Conservation (phyloP, 1,140 invertebrate genomes). For the Sipha flava region DNA sequence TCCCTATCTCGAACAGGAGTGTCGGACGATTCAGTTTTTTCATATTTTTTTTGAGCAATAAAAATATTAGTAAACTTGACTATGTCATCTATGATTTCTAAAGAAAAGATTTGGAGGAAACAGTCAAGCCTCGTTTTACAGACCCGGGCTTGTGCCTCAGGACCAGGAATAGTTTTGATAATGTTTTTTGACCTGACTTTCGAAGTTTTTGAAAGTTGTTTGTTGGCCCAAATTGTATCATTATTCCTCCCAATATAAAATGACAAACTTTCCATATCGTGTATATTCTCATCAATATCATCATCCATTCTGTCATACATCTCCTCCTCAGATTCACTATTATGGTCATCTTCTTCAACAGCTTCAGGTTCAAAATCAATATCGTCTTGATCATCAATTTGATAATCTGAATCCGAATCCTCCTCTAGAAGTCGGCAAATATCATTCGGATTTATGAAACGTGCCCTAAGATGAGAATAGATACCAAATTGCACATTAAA, state of each 20-base stretch:
- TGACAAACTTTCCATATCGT: background rate
- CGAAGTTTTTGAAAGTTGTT: background rate
- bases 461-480: background rate
- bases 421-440: background rate
- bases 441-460: background rate
- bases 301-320: background rate
- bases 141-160: background rate
- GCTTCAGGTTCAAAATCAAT: background rate
- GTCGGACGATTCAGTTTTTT: background rate
- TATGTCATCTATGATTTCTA: background rate
- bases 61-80: background rate
- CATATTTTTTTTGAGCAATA: background rate
- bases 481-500: background rate
- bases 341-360: background rate
- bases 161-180: background rate
- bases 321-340: background rate
- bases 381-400: constrained; percentile 8
- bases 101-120: background rate
- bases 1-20: background rate
- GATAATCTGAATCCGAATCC: background rate
- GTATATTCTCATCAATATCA: background rate
- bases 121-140: background rate
- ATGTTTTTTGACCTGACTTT: background rate
- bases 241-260: background rate
- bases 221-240: background rate